A percentile compares a stretch with the other conserved stretches of the same genome.
These are phyloP conservation scores for Heteropelma amictum DNA, from an alignment of 2,888 invertebrate species.

Conservation along the genomic window DNA sequence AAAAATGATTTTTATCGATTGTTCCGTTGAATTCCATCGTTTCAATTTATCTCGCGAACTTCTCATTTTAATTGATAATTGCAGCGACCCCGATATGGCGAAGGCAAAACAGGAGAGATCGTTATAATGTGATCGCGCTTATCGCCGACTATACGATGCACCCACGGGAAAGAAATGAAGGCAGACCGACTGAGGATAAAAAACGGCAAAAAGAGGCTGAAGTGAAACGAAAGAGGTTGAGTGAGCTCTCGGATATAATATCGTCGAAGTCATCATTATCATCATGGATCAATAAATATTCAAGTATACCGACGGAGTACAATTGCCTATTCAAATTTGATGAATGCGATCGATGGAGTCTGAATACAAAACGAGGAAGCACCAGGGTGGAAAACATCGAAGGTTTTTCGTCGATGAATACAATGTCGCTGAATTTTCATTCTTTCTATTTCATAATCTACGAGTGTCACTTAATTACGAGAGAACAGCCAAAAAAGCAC, in stretches of 20 bases:
- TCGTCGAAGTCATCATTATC: not conserved
- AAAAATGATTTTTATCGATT: not conserved
- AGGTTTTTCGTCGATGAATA: slow-evolving; percentile 16
- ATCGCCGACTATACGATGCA: slow-evolving; percentile 5
- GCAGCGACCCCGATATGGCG: not conserved
- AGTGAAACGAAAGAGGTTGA: slow-evolving; percentile 5
- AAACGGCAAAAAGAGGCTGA: not conserved
- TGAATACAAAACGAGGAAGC: not conserved
- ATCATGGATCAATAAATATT: not conserved
- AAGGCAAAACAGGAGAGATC: not conserved
- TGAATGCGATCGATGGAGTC: not conserved
- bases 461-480: slow-evolving; percentile 27
- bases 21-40: not conserved
- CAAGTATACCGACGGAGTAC: slow-evolving; percentile 1
- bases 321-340: slow-evolving; percentile 17
- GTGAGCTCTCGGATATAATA: not conserved
- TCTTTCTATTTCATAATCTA: not conserved
- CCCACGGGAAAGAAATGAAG: not conserved
- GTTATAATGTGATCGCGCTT: slow-evolving; percentile 6
- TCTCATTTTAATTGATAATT: not conserved
- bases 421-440: not conserved
- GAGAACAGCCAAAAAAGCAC: too few species aligned
- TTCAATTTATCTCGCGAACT: not conserved
- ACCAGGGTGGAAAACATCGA: slow-evolving; percentile 4
- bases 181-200: not conserved